Evolutionary conservation across 2,888 invertebrate genomes (phyloP).

Genomic region (Siphonodentalium dalli): DNA sequence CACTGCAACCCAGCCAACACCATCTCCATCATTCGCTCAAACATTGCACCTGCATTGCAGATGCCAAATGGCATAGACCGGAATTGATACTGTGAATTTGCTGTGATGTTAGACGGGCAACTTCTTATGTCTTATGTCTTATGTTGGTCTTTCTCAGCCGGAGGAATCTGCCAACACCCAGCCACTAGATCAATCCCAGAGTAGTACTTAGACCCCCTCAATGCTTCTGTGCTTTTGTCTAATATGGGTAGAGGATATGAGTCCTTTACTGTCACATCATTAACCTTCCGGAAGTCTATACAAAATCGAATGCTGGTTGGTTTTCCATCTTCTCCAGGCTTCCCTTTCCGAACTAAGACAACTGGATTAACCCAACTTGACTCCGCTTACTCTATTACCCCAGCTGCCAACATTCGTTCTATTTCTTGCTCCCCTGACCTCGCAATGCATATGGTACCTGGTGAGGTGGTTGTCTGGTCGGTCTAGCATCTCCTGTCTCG

Average conservation of each 20-base stretch:
- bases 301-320: no score
- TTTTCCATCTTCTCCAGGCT: no score
- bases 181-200: not conserved
- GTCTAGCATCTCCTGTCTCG: no score
- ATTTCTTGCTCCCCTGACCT: no score
- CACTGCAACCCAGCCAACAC: not conserved
- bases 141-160: not conserved
- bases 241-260: not conserved
- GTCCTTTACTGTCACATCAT: conserved; percentile 1
- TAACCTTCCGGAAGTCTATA: not conserved
- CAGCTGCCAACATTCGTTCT: no score
- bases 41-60: not conserved
- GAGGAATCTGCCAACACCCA: not conserved
- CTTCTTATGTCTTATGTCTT: no score
- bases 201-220: not conserved
- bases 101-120: not conserved
- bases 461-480: no score
- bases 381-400: no score
- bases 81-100: not conserved
- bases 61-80: conserved; percentile 5
- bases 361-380: no score
- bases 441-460: no score
- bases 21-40: not conserved
- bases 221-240: not conserved
- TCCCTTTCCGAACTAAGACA: no score